phyloP scores from a whole-genome alignment of 2,797 vertebrate species.

The Oceanodroma leucorhoa region DNA sequence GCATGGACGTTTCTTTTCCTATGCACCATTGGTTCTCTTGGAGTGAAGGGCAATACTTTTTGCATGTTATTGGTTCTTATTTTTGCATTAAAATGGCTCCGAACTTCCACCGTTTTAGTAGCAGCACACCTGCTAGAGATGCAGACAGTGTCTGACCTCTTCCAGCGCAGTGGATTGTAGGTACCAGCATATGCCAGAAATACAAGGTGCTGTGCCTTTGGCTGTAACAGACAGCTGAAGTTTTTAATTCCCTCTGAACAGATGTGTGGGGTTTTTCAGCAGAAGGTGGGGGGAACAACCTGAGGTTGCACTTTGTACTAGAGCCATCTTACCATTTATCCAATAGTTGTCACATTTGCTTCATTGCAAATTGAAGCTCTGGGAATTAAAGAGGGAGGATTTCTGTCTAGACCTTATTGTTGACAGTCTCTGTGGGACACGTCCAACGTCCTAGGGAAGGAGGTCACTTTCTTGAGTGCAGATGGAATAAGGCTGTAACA shows the following conservation, averaged over 20 bases:
- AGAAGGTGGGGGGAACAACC: not conserved
- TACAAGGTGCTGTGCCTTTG: not conserved
- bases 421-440: slow-evolving; percentile 26
- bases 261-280: not conserved
- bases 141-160: not conserved
- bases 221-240: not conserved
- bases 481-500: not conserved
- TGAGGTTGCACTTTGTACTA: not conserved
- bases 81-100: not conserved
- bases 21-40: not conserved
- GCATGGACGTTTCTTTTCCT: not conserved
- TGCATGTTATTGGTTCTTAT: not conserved
- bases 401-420: slow-evolving; percentile 29
- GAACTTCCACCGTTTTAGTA: not conserved
- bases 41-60: not conserved
- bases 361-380: slow-evolving; percentile 26
- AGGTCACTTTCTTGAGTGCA: slow-evolving; percentile 24
- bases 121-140: not conserved
- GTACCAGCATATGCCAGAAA: not conserved
- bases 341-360: not conserved
- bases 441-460: not conserved
- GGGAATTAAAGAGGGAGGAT: slow-evolving; percentile 24
- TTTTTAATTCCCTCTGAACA: not conserved
- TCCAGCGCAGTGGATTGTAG: not conserved
- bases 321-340: not conserved